phyloP scores from a whole-genome alignment of 2,888 invertebrate species.

The Cataglyphis rosenhaueri region DNA sequence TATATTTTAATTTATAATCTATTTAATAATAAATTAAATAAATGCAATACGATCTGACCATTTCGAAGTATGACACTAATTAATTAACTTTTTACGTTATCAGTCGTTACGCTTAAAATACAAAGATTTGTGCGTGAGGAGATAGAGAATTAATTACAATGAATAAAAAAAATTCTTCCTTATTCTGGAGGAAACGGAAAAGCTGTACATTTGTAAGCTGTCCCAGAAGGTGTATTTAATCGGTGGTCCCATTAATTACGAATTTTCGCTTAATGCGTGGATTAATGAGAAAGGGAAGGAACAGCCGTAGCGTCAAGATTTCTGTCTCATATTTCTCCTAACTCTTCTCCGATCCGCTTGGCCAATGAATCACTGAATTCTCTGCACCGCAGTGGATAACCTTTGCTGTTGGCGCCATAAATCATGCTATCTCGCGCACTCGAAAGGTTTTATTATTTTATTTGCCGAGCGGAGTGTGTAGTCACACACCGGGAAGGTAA shows the following conservation, averaged over 20 bases:
- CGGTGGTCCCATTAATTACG: constrained; percentile 22
- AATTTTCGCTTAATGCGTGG: constrained; percentile 43
- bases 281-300: constrained; percentile 52
- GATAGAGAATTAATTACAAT: neutral
- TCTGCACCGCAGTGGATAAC: constrained; percentile 79
- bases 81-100: neutral
- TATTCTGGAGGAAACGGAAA: neutral
- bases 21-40: neutral
- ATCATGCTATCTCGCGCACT: constrained; percentile 81
- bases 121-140: neutral
- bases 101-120: neutral
- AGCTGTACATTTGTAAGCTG: constrained; percentile 7
- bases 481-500: constrained; percentile 52
- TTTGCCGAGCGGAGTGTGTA: constrained; percentile 60
- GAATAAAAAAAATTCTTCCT: constrained; percentile 8
- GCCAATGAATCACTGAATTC: constrained; percentile 83
- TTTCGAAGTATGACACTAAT: neutral
- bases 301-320: constrained; percentile 57
- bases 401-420: constrained; percentile 81
- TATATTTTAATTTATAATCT: neutral
- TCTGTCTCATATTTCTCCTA: constrained; percentile 63
- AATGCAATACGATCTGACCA: neutral
- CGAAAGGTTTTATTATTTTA: constrained; percentile 79
- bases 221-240: neutral
- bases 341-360: constrained; percentile 47